phyloP scores from a whole-genome alignment of 2,888 invertebrate genomes.

The Pelosia muscerda region DNA sequence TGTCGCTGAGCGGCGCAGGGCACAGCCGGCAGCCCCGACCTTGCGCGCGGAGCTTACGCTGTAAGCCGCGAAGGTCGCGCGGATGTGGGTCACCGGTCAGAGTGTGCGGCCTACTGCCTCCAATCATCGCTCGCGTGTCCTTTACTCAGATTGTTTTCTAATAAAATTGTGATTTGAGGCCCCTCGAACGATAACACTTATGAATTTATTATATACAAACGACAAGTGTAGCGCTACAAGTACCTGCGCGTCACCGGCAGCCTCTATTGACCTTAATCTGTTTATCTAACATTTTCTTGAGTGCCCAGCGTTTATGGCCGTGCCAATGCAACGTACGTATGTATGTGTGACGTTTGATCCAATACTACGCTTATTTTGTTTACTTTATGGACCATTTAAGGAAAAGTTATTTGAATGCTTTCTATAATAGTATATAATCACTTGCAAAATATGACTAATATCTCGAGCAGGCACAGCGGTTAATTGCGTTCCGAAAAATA shows the following conservation, averaged over 20 bases:
- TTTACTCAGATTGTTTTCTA: constrained; percentile 11
- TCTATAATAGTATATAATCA: background rate
- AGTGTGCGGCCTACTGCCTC: constrained; percentile 2
- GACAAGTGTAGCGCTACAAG: background rate
- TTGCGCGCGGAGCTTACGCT: constrained; percentile 18
- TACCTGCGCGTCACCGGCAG: background rate
- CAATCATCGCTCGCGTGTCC: constrained; percentile 17
- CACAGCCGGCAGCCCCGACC: background rate
- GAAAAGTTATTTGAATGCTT: background rate
- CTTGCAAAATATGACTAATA: background rate
- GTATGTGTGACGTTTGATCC: background rate
- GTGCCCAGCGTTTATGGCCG: background rate
- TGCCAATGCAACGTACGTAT: background rate
- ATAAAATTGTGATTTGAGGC: constrained; percentile 10
- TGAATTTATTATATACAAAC: background rate
- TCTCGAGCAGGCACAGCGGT: background rate
- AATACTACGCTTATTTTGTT: background rate
- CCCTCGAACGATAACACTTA: background rate
- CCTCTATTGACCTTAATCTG: background rate
- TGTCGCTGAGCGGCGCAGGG: background rate
- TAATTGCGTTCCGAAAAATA: background rate
- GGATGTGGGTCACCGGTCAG: constrained; percentile 21
- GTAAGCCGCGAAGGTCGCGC: constrained; percentile 20
- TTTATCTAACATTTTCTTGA: background rate
- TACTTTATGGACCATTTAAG: background rate